phyloP scores from a whole-genome alignment of 2,797 vertebrate species.

The Merluccius polli region DNA sequence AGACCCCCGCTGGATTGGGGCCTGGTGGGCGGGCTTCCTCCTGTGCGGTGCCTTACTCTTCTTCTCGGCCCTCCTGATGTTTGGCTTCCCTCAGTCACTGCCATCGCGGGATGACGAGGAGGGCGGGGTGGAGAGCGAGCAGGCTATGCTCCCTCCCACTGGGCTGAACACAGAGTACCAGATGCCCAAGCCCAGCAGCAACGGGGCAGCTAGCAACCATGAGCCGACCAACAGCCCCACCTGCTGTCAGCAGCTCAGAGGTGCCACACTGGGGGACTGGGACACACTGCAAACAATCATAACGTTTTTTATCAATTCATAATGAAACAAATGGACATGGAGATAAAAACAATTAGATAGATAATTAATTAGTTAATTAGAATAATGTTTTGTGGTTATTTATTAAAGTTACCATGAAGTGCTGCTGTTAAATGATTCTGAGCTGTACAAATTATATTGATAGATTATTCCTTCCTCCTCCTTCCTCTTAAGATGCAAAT shows the following conservation, averaged over 20 bases:
- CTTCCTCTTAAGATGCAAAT: background rate
- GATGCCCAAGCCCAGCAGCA: slow-evolving; percentile 85
- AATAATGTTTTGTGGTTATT: background rate
- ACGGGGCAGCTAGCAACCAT: slow-evolving; percentile 75
- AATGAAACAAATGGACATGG: background rate
- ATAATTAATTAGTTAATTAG: background rate
- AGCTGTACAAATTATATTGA: background rate
- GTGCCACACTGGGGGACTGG: slow-evolving; percentile 54
- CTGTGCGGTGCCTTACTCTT: slow-evolving; percentile 98
- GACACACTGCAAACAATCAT: background rate
- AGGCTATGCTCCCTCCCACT: slow-evolving; percentile 85
- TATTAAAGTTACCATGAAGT: background rate
- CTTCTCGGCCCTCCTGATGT: slow-evolving; percentile 93
- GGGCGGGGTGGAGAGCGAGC: slow-evolving; percentile 79
- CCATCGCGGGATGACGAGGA: slow-evolving; percentile 66
- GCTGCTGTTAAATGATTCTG: background rate
- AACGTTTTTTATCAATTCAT: background rate
- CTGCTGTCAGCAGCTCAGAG: slow-evolving; percentile 95
- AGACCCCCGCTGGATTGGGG: slow-evolving; percentile 97
- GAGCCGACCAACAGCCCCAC: slow-evolving; percentile 76
- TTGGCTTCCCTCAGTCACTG: slow-evolving; percentile 95
- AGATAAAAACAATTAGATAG: background rate
- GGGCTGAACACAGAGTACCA: slow-evolving; percentile 70
- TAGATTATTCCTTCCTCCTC: background rate
- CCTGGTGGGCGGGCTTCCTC: slow-evolving; percentile 98